These are phyloP conservation scores for Channa argus DNA, from an alignment of 2,113 vertebrate species.

Conservation along the genomic window DNA sequence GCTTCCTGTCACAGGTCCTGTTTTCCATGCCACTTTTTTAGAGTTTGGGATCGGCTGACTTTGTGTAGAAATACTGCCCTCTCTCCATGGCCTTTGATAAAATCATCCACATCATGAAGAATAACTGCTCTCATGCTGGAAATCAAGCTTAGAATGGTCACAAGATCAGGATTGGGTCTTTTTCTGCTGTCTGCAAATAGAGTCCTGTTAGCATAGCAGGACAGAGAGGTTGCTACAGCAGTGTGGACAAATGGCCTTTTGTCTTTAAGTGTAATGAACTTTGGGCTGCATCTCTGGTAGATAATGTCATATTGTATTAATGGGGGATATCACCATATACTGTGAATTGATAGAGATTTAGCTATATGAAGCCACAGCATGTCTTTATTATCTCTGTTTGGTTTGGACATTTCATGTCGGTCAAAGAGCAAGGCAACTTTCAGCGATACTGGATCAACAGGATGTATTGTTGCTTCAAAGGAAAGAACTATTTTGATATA, in stretches of 20 bases:
- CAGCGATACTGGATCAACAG: background rate
- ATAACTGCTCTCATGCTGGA: slow-evolving; percentile 9
- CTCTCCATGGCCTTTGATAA: slow-evolving; percentile 52
- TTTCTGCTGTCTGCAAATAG: slow-evolving; percentile 25
- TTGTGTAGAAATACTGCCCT: slow-evolving; percentile 48
- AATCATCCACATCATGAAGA: slow-evolving; percentile 36
- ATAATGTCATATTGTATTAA: slow-evolving; percentile 23
- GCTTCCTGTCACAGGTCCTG: slow-evolving; percentile 57
- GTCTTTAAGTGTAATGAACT: slow-evolving; percentile 15
- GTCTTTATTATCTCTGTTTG: background rate
- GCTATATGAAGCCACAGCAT: background rate
- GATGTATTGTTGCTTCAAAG: background rate
- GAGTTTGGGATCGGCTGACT: slow-evolving; percentile 11
- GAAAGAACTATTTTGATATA: background rate
- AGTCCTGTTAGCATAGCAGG: slow-evolving; percentile 15
- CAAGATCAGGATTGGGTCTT: slow-evolving; percentile 4
- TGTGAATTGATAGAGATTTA: background rate
- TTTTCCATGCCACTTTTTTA: slow-evolving; percentile 43
- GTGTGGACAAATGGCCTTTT: slow-evolving; percentile 46
- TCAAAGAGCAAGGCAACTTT: background rate
- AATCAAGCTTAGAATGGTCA: slow-evolving; percentile 11
- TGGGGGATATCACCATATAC: background rate
- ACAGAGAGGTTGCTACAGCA: slow-evolving; percentile 16
- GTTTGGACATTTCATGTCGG: background rate
- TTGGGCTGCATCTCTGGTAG: slow-evolving; percentile 8